Percentiles rank a stretch among this genome's conserved stretches.
Conservation (phyloP, 2,888 invertebrate genomes). For the Augiades crinisus region DNA sequence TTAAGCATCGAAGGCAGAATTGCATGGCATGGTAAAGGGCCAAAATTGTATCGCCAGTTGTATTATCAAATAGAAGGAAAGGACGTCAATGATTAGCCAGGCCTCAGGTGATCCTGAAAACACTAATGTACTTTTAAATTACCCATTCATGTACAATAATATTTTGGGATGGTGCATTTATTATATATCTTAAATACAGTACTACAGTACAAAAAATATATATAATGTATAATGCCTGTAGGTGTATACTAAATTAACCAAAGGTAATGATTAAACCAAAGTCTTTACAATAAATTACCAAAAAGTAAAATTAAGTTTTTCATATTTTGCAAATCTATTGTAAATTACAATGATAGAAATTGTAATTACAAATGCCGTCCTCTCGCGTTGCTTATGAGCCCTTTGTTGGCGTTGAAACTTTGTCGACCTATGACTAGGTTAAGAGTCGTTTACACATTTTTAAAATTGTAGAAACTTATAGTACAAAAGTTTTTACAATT, state of each 20-base stretch:
- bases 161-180: no score
- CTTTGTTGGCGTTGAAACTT: slow-evolving; percentile 2
- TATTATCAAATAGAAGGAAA: no score
- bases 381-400: slow-evolving; percentile 14
- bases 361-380: slow-evolving; percentile 6
- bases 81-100: no score
- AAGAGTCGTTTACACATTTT: not conserved
- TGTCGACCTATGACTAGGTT: not conserved
- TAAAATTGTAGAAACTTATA: not conserved
- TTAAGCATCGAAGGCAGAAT: no score
- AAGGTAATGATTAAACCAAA: not conserved
- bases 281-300: not conserved
- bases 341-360: not conserved
- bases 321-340: not conserved
- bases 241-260: not conserved
- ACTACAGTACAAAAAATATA: not conserved
- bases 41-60: no score
- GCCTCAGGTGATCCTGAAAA: no score
- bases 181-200: not conserved
- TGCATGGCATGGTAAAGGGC: no score
- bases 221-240: not conserved
- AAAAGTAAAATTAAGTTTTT: not conserved
- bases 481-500: not conserved
- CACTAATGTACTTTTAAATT: no score
- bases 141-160: no score